Evolutionary conservation across 2,113 vertebrate genomes (phyloP), one percentile per base, ranked within the genome.

Genomic region (Ammospiza caudacuta): DNA sequence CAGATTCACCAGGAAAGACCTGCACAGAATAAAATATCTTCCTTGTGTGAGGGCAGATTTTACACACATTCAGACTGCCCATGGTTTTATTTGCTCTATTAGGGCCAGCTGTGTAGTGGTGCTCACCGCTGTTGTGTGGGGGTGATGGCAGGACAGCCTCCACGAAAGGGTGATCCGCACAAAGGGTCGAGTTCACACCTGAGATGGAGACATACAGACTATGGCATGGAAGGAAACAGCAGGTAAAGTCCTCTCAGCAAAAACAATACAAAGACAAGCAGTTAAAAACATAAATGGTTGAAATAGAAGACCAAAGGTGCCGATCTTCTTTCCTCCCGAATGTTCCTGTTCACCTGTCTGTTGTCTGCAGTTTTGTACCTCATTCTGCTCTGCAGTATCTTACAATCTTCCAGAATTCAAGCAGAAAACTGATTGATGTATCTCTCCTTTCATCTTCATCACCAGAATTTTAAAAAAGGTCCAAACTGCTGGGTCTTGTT

Each of bases 1-100:
- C 37, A 86, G 87, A 92, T 78, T 81, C 76, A 82, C 76, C 76
- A 64, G 87, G 78, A 90, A 90, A 74, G 21, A 80, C 80, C 44
- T 29, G 44, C 66, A 23, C 14, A 14, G n/a, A 47, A 61, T 84
- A 80, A 92, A 77, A 67, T 23, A 55, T 80, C 57, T 54, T 95
- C 64, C 47, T 49, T 35, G 27, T 12, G 8, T 31, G 44, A 88
- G 41, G n/a, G 37, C 37, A 74, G 49, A 46, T 90, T 54, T 83
- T 37, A 52, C 79, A 67, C n/a, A 49, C 0, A 0, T 52, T 94
- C 79, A 68, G 49, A 17, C 41, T 87, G 12, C 21, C 27, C 33
- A 1, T 29, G 49, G 57, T 43, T 83, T 64, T 49, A 35, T 86
- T 88, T 88, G 51, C 68, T 95, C 35, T 72, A 0, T 78, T 51